Conservation (phyloP, 2,113 vertebrate species). For the Rousettus leschenaultii region DNA sequence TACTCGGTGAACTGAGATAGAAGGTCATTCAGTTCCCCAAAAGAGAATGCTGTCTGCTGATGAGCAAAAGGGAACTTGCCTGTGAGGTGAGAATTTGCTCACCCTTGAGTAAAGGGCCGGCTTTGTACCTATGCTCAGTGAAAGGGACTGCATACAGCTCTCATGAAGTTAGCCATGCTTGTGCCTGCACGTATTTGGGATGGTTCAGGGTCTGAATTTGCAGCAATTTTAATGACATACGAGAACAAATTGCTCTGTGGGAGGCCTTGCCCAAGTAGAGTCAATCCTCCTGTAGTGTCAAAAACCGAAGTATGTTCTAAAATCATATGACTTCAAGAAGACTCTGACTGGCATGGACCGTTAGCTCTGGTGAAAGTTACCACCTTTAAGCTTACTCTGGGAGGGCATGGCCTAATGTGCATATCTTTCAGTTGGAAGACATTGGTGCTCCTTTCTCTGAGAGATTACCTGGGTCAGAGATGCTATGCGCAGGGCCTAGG, state of each 20-base stretch:
- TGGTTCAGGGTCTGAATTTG: neutral
- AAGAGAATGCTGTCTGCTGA: neutral
- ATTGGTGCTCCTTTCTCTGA: neutral
- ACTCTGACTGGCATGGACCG: neutral
- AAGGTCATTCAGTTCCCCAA: neutral
- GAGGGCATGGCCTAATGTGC: neutral
- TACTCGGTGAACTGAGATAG: neutral
- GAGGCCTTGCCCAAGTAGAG: neutral
- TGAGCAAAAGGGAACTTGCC: neutral
- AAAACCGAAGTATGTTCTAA: neutral
- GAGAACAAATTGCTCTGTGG: neutral
- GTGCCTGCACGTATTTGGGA: neutral
- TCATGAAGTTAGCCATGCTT: neutral
- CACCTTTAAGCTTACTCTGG: neutral
- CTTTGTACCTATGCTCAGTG: neutral
- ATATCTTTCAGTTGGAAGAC: neutral
- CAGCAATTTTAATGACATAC: neutral
- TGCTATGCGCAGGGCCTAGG: neutral
- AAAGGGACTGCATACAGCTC: neutral
- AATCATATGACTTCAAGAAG: neutral
- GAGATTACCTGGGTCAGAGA: neutral
- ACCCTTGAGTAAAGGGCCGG: neutral
- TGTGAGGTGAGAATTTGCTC: neutral
- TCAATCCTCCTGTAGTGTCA: neutral
- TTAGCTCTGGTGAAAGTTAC: neutral